A percentile compares a stretch with the other conserved stretches of the same genome.
phyloP scores from a whole-genome alignment of 2,888 invertebrate species.

The Bombylius major region DNA sequence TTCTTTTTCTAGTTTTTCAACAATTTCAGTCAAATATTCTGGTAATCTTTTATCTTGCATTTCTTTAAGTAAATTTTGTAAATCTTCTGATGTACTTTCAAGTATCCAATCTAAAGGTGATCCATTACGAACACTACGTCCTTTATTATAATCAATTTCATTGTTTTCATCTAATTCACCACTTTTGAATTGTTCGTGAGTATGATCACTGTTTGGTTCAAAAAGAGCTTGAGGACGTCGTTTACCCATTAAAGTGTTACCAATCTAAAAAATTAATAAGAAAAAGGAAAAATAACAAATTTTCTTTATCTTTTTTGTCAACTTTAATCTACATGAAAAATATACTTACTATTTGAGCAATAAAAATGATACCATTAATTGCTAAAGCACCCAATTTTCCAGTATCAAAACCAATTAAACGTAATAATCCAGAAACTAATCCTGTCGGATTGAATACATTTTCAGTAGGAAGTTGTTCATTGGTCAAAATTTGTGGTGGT shows the following conservation, averaged over 20 bases:
- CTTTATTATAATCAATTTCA: neutral
- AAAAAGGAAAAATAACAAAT: neutral
- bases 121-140: slow-evolving; percentile 24
- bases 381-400: slow-evolving; percentile 68
- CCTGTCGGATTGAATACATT: slow-evolving; percentile 8
- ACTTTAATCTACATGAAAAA: too few relatives aligned
- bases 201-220: neutral
- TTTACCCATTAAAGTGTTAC: slow-evolving; percentile 24
- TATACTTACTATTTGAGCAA: slow-evolving; percentile 64
- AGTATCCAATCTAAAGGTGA: slow-evolving; percentile 50
- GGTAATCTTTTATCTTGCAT: slow-evolving; percentile 51
- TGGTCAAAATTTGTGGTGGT: slow-evolving; percentile 16
- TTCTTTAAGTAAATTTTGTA: slow-evolving; percentile 44
- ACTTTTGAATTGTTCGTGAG: neutral
- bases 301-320: neutral
- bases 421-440: slow-evolving; percentile 41
- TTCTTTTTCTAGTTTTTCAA: slow-evolving; percentile 41
- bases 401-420: slow-evolving; percentile 61
- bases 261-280: slow-evolving; percentile 19
- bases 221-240: neutral
- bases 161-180: neutral
- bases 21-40: slow-evolving; percentile 45
- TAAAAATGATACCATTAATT: slow-evolving; percentile 68
- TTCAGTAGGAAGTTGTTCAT: neutral
- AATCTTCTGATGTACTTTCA: slow-evolving; percentile 44